Conservation (phyloP, 2,113 vertebrate species). For the Oenanthe oenanthe region DNA sequence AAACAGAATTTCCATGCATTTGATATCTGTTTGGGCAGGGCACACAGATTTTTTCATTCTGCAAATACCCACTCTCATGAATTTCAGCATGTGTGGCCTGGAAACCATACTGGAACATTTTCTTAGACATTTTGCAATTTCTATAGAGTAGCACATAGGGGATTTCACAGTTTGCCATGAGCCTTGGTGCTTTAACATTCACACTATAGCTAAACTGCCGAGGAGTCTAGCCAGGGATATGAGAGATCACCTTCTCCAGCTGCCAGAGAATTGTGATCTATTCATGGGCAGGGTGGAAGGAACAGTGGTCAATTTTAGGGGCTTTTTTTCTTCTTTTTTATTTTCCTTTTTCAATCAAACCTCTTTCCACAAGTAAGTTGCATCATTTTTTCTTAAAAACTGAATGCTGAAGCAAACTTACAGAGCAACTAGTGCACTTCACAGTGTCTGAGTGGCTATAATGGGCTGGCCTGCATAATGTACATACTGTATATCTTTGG, state of each 20-base stretch:
- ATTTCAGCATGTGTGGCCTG: not conserved
- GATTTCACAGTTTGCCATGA: not conserved
- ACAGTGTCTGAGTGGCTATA: not conserved
- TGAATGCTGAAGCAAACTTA: not conserved
- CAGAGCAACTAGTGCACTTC: not conserved
- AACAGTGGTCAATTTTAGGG: not conserved
- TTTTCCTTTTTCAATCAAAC: fast-evolving
- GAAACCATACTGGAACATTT: not conserved
- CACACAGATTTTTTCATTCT: not conserved
- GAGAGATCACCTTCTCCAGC: not conserved
- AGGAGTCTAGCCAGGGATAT: not conserved
- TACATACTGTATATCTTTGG: not conserved
- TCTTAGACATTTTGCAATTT: not conserved
- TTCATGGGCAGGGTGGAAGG: not conserved
- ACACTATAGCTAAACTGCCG: fast-evolving
- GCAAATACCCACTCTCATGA: not conserved
- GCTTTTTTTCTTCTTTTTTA: fast-evolving
- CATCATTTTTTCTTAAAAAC: not conserved
- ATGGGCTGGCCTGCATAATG: not conserved
- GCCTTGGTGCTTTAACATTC: not conserved
- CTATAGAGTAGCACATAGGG: not conserved
- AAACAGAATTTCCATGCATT: not conserved
- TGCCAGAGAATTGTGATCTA: not conserved
- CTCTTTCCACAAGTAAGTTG: not conserved
- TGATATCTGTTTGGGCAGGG: not conserved